Percentiles rank a stretch among this genome's conserved stretches.
These are phyloP conservation scores for Eubasilissa regina DNA, from an alignment of 1,140 invertebrate genomes.

Conservation along the genomic window DNA sequence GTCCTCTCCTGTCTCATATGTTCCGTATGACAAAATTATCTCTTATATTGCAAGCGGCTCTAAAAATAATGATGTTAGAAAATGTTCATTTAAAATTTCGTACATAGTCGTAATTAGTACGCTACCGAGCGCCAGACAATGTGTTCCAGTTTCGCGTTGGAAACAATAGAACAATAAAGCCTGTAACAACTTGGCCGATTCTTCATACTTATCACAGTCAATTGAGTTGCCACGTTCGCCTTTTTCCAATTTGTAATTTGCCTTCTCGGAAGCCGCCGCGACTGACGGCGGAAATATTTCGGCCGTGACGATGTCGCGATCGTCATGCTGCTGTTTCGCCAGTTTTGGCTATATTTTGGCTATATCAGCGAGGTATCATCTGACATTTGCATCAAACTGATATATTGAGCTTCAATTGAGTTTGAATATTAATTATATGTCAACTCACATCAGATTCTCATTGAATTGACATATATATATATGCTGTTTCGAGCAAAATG, in stretches of 20 bases:
- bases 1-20: too few species aligned
- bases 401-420: constrained; percentile 1
- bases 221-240: neutral
- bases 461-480: too few species aligned
- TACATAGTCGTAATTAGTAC: neutral
- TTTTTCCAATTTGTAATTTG: neutral
- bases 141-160: neutral
- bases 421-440: too few species aligned
- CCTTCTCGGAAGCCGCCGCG: neutral
- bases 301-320: neutral
- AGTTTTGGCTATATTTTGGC: too few species aligned
- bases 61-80: neutral
- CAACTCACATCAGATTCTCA: too few species aligned
- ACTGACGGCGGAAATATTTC: neutral
- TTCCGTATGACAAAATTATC: too few species aligned
- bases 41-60: too few species aligned
- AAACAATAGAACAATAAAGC: neutral
- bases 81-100: too few species aligned
- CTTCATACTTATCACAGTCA: neutral
- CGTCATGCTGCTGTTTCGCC: too few species aligned
- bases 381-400: neutral
- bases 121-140: neutral
- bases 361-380: too few species aligned
- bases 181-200: neutral
- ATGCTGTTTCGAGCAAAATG: too few species aligned